Percentiles rank a stretch among this genome's conserved stretches.
phyloP scores from a whole-genome alignment of 2,888 invertebrate species.

The Branchellion lobata region DNA sequence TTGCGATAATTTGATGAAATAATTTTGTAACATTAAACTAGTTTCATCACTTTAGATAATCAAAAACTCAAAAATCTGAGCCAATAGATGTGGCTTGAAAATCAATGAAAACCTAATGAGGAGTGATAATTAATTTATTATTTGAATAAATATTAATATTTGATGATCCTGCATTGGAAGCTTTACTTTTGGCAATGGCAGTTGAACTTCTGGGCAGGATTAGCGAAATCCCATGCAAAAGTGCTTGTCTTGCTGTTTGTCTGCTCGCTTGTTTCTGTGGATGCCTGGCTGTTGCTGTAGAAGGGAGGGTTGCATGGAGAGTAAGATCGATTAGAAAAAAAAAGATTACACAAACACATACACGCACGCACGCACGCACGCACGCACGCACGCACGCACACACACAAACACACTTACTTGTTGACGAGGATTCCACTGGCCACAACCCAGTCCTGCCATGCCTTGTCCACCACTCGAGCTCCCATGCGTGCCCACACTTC shows the following conservation, averaged over 20 bases:
- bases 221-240: slow-evolving; percentile 4
- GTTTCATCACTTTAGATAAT: no score
- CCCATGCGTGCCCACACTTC: slow-evolving; percentile 44
- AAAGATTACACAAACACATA: not conserved
- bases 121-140: no score
- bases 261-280: not conserved
- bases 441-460: slow-evolving; percentile 72
- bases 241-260: not conserved
- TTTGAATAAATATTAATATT: no score
- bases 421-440: slow-evolving; percentile 42
- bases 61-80: no score
- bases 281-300: not conserved
- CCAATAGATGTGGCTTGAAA: no score
- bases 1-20: no score
- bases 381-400: no score
- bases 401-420: slow-evolving; percentile 22
- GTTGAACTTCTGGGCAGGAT: slow-evolving; percentile 11
- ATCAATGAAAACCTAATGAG: no score
- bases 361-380: no score
- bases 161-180: no score
- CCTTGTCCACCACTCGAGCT: slow-evolving; percentile 58
- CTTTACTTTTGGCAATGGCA: slow-evolving; percentile 15
- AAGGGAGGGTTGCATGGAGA: not conserved
- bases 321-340: not conserved
- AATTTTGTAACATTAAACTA: no score